Evolutionary conservation across 2,113 vertebrate species (phyloP).

Genomic region (Cinclus cinclus): DNA sequence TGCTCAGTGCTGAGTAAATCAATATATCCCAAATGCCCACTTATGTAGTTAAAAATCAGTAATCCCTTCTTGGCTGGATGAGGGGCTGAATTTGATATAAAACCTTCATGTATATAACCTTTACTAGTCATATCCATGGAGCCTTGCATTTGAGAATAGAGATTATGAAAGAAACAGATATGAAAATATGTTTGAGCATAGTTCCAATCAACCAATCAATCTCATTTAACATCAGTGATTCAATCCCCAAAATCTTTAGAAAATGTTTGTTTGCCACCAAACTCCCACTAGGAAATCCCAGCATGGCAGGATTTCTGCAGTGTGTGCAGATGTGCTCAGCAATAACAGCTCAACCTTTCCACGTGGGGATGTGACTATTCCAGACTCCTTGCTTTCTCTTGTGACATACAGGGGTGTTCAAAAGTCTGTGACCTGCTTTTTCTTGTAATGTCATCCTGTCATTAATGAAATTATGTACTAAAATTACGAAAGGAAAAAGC

Average conservation of each 20-base stretch:
- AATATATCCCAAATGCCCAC: not conserved
- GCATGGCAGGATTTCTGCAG: not conserved
- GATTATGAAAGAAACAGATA: not conserved
- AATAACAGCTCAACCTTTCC: not conserved
- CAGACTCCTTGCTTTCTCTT: not conserved
- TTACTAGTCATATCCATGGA: not conserved
- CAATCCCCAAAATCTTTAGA: not conserved
- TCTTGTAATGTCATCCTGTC: not conserved
- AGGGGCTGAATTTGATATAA: not conserved
- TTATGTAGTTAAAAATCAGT: not conserved
- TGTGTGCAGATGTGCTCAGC: not conserved
- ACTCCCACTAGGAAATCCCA: not conserved
- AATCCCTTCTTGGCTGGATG: not conserved
- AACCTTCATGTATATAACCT: not conserved
- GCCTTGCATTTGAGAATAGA: not conserved
- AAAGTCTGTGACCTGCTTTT: not conserved
- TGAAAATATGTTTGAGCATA: not conserved
- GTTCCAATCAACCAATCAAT: not conserved
- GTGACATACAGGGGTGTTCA: not conserved
- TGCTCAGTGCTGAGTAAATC: not conserved
- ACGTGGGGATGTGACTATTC: accelerated
- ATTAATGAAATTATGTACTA: not conserved
- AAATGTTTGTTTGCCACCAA: not conserved
- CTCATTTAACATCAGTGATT: not conserved
- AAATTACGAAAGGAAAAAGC: not conserved